Percentiles rank a stretch among this genome's conserved stretches.
Conservation (phyloP, 2,888 invertebrate genomes). For the Stratiomys singularior region DNA sequence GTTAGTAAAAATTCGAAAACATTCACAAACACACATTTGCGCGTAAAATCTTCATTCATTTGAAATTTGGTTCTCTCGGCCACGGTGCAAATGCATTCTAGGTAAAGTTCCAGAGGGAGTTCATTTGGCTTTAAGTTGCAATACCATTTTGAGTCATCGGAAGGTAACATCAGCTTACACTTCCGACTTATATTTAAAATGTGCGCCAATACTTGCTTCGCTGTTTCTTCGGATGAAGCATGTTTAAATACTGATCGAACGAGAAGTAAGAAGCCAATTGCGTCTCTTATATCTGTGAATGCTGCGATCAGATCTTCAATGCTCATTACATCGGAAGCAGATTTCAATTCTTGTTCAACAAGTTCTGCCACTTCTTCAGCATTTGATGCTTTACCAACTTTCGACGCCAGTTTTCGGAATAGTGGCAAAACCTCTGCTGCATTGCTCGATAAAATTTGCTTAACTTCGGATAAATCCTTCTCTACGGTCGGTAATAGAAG, state of each 20-base stretch:
- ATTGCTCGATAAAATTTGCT: slow-evolving; percentile 58
- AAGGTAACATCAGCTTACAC: slow-evolving; percentile 54
- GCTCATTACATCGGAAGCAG: slow-evolving; percentile 50
- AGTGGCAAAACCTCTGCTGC: slow-evolving; percentile 54
- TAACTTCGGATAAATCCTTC: slow-evolving; percentile 64
- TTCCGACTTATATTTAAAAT: slow-evolving; percentile 53
- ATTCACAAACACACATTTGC: slow-evolving; percentile 52
- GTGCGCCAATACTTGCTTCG: slow-evolving; percentile 55
- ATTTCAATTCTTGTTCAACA: background rate
- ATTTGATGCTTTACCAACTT: background rate
- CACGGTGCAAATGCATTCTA: slow-evolving; percentile 58
- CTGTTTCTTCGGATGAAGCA: slow-evolving; percentile 48
- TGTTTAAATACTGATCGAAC: slow-evolving; percentile 49
- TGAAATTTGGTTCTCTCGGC: background rate
- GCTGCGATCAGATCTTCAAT: slow-evolving; percentile 57
- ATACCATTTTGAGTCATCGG: slow-evolving; percentile 59
- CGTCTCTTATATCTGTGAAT: slow-evolving; percentile 55
- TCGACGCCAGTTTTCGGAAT: background rate
- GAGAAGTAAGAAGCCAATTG: slow-evolving; percentile 58
- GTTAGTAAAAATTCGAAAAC: slow-evolving; percentile 56
- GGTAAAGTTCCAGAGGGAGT: slow-evolving; percentile 70
- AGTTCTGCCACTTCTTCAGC: background rate
- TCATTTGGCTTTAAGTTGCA: slow-evolving; percentile 64
- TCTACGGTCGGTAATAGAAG: slow-evolving; percentile 70
- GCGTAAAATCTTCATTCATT: background rate